These are phyloP conservation scores for Dasyornis broadbenti DNA, from an alignment of 2,113 vertebrate genomes.

Conservation along the genomic window DNA sequence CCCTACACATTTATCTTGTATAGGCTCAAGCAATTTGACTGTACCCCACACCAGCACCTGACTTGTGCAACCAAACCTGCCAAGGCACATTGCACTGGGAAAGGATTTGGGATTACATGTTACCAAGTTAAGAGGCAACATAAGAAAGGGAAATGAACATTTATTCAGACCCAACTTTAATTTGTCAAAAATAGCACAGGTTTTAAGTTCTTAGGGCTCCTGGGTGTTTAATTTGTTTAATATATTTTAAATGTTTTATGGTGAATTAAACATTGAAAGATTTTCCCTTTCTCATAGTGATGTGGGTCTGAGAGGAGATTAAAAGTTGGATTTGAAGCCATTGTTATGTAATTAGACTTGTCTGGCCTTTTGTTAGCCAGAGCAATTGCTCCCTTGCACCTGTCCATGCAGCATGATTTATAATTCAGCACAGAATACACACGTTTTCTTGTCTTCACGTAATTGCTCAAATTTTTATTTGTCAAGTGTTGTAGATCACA, in stretches of 20 bases:
- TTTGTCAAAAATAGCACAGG: background rate
- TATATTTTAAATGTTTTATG: background rate
- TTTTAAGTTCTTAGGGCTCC: background rate
- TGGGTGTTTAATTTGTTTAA: background rate
- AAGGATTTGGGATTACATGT: background rate
- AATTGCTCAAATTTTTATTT: slow-evolving; percentile 50
- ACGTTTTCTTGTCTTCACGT: background rate
- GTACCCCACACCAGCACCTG: background rate
- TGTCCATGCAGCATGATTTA: background rate
- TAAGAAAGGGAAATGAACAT: background rate
- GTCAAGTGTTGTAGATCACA: background rate
- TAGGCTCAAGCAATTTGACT: background rate
- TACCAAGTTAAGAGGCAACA: background rate
- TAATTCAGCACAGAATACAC: background rate
- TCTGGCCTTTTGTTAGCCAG: slow-evolving; percentile 7
- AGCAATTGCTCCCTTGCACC: background rate
- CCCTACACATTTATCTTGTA: background rate
- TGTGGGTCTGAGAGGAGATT: background rate
- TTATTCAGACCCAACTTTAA: background rate
- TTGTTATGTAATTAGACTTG: background rate
- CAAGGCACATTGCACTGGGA: background rate
- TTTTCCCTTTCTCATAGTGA: background rate
- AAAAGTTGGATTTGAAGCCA: background rate
- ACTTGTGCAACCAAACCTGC: background rate
- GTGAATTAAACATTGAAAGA: background rate